Percentiles rank a stretch among this genome's conserved stretches.
Evolutionary conservation across 2,113 vertebrate genomes (phyloP).

Genomic region (Gymnobelideus leadbeateri): DNA sequence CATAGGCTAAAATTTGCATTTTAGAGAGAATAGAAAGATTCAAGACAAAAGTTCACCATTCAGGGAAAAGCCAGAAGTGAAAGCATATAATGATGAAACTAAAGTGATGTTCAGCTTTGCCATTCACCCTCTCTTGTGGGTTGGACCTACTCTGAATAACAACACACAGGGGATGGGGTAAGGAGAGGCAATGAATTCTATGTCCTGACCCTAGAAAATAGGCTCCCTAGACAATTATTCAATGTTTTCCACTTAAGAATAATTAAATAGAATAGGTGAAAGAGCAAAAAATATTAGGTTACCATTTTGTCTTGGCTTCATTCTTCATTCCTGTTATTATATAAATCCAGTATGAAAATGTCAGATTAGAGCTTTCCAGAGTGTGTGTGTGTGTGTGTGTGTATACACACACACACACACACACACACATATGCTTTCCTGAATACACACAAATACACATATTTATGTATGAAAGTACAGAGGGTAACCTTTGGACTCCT

Average conservation of each 20-base stretch:
- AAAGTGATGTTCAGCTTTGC: background rate
- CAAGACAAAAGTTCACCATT: background rate
- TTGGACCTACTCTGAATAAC: background rate
- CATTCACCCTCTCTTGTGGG: background rate
- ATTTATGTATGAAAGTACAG: background rate
- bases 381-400: no score
- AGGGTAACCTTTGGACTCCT: background rate
- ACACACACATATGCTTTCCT: no score
- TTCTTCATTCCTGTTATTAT: background rate
- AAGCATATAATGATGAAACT: background rate
- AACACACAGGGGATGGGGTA: background rate
- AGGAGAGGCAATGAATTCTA: background rate
- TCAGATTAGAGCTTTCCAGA: background rate
- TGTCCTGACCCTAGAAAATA: background rate
- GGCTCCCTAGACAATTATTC: background rate
- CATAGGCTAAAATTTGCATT: background rate
- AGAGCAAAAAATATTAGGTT: background rate
- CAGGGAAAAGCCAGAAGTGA: background rate
- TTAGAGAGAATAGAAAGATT: background rate
- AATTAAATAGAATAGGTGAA: background rate
- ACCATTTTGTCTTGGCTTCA: background rate
- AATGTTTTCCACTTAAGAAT: background rate
- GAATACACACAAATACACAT: no score
- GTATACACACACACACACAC: no score
- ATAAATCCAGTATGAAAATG: constrained; percentile 1